Percentiles rank a stretch among this genome's conserved stretches.
phyloP scores from a whole-genome alignment of 2,113 vertebrate genomes.

The Pyrgilauda ruficollis region DNA sequence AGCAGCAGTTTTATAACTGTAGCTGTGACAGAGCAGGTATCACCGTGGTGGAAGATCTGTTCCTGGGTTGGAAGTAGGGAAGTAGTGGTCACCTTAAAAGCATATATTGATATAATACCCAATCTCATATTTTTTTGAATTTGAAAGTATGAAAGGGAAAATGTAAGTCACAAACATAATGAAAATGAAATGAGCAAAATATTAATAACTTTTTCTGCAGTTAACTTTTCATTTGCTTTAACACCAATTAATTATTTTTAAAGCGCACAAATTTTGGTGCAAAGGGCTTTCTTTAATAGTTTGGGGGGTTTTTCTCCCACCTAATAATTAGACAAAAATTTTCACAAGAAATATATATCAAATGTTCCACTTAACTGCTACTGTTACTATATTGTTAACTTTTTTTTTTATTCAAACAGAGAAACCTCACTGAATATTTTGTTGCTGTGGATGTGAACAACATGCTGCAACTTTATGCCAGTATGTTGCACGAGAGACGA shows the following conservation, averaged over 20 bases:
- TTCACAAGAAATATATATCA: background rate
- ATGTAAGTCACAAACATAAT: background rate
- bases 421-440: conserved; percentile 98
- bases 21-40: background rate
- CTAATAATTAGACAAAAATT: background rate
- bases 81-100: background rate
- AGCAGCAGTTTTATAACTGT: background rate
- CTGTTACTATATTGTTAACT: conserved; percentile 32
- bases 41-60: background rate
- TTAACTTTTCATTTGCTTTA: background rate
- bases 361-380: background rate
- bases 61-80: background rate
- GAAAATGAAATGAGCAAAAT: background rate
- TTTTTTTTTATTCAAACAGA: conserved; percentile 74
- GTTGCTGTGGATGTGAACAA: conserved; percentile 97
- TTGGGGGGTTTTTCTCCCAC: fast-evolving
- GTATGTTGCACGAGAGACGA: conserved; percentile 93
- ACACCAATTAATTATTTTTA: background rate
- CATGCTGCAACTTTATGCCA: conserved; percentile 96
- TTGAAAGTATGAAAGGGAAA: background rate
- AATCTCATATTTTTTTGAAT: background rate
- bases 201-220: background rate
- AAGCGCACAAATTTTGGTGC: background rate
- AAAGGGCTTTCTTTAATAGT: background rate
- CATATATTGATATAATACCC: background rate